These are phyloP conservation scores for Calonectris borealis DNA, from an alignment of 2,113 vertebrate species.

Conservation along the genomic window DNA sequence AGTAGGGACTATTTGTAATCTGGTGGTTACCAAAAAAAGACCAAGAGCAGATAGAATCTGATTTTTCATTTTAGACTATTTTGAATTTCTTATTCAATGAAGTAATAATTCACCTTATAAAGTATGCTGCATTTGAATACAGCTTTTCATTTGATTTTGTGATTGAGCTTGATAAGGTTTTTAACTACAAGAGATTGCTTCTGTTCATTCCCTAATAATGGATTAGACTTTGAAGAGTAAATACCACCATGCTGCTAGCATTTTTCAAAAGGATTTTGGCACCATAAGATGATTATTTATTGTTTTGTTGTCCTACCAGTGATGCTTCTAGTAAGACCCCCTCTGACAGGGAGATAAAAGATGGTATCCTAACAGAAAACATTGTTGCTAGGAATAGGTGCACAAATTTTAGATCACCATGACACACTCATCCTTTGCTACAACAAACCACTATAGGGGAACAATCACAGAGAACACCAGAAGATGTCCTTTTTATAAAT, in stretches of 20 bases:
- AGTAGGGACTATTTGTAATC: background rate
- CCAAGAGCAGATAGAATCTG: background rate
- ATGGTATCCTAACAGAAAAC: background rate
- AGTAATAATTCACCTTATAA: background rate
- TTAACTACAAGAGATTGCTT: background rate
- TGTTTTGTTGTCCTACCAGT: background rate
- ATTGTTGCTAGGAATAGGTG: background rate
- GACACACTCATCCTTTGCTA: background rate
- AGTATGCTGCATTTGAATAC: background rate
- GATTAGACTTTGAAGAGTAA: conserved; percentile 9
- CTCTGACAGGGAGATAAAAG: background rate
- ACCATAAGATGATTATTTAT: background rate
- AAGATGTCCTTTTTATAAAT: background rate
- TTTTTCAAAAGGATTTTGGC: background rate
- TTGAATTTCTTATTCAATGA: conserved; percentile 5
- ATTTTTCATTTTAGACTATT: conserved; percentile 15
- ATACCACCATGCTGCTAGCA: background rate
- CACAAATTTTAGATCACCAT: background rate
- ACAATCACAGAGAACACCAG: background rate
- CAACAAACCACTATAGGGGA: background rate
- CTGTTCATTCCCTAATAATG: conserved; percentile 7
- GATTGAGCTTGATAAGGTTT: background rate
- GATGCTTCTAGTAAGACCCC: background rate
- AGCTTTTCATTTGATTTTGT: background rate
- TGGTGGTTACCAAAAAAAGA: background rate